A percentile compares a stretch with the other conserved stretches of the same genome.
Conservation (phyloP, 2,113 vertebrate genomes). For the Clarias batrachus region DNA sequence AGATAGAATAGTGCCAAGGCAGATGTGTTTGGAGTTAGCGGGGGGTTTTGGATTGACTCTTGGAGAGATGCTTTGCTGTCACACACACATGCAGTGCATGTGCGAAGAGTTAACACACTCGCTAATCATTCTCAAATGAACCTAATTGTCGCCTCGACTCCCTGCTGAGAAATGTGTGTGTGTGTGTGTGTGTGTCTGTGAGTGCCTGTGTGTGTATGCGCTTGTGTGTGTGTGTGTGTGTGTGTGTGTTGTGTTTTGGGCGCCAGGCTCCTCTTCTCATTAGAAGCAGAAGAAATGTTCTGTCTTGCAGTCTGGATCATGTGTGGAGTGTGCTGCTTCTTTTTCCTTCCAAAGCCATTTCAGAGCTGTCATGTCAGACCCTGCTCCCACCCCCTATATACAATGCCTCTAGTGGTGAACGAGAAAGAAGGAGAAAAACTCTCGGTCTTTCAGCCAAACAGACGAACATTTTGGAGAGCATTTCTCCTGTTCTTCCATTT, state of each 20-base stretch:
- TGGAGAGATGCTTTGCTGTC: constrained; percentile 37
- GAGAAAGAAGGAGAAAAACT: constrained; percentile 25
- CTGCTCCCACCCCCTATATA: constrained; percentile 22
- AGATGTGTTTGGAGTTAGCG: constrained; percentile 45
- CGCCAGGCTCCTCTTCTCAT: constrained; percentile 52
- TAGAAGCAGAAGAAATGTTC: constrained; percentile 51
- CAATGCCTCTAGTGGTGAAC: constrained; percentile 34
- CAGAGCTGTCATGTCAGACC: constrained; percentile 50
- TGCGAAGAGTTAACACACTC: constrained; percentile 56
- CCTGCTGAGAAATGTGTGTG: constrained; percentile 40
- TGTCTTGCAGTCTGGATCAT: constrained; percentile 40
- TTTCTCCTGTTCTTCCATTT: background rate
- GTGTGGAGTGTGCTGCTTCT: constrained; percentile 36
- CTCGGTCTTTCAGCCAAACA: constrained; percentile 3
- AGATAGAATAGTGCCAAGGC: constrained; percentile 30
- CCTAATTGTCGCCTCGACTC: constrained; percentile 58
- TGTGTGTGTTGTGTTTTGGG: constrained; percentile 23
- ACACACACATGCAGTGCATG: constrained; percentile 47
- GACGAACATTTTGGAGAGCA: background rate
- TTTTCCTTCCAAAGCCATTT: constrained; percentile 48
- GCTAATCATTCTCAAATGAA: constrained; percentile 57
- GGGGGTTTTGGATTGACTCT: constrained; percentile 38
- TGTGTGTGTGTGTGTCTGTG: constrained; percentile 23
- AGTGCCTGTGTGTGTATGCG: constrained; percentile 10
- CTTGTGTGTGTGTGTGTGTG: constrained; percentile 35